A percentile compares a stretch with the other conserved stretches of the same genome.
phyloP scores from a whole-genome alignment of 2,113 vertebrate genomes.

The Emydura subglobosa region DNA sequence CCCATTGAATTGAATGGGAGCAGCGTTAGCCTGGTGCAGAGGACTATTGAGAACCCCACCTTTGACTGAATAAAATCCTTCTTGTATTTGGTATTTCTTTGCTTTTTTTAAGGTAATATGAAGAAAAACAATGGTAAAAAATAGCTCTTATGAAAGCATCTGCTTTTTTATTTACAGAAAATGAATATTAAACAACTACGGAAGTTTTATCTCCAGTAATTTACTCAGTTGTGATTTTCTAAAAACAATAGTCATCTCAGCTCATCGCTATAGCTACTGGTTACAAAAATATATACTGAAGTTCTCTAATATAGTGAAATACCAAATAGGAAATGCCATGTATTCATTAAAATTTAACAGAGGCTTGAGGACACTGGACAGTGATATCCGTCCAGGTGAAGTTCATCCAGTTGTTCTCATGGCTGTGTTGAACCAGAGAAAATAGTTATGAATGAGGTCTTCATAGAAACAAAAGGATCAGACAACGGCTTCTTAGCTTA shows the following conservation, averaged over 20 bases:
- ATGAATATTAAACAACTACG: not conserved
- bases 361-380: constrained; percentile 42
- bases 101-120: not conserved
- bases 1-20: not conserved
- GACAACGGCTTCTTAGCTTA: rapidly evolving
- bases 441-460: not conserved
- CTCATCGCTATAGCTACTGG: constrained; percentile 31
- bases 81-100: not conserved
- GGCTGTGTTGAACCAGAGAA: not conserved
- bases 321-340: constrained; percentile 21
- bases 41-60: not conserved
- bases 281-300: not conserved
- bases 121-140: not conserved
- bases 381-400: rapidly evolving
- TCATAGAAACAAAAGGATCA: not conserved
- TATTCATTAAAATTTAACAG: not conserved
- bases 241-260: not conserved
- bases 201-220: constrained; percentile 12
- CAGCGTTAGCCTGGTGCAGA: not conserved
- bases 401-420: not conserved
- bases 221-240: constrained; percentile 26
- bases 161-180: not conserved
- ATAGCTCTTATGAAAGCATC: not conserved
- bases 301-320: constrained; percentile 5
- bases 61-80: not conserved